Evolutionary conservation across 2,797 vertebrate species (phyloP).

Genomic region (Meriones psammophilus): DNA sequence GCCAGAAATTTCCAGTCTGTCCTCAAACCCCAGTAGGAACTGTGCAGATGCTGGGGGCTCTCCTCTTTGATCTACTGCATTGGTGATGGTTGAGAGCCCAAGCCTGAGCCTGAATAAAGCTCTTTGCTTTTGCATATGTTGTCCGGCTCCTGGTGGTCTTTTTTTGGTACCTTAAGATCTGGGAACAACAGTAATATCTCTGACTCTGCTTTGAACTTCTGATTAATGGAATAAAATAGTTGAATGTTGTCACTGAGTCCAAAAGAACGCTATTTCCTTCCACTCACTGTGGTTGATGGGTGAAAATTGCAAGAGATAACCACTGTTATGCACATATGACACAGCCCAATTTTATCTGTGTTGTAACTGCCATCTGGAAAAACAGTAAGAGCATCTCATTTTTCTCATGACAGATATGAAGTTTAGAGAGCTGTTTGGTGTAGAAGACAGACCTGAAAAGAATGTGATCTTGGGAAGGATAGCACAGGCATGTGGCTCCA

Average conservation of each 20-base stretch:
- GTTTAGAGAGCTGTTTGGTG: not conserved
- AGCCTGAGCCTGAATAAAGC: too few relatives aligned
- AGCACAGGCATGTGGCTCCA: not conserved
- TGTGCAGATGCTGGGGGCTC: too few relatives aligned
- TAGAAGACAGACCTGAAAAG: not conserved
- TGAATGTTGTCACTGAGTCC: not conserved
- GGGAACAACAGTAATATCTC: not conserved
- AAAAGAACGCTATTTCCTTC: not conserved
- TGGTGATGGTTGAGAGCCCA: too few relatives aligned
- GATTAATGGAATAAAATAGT: not conserved
- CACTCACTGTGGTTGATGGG: not conserved
- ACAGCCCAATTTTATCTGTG: not conserved
- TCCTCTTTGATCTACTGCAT: too few relatives aligned
- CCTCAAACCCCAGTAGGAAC: too few relatives aligned
- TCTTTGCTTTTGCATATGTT: too few relatives aligned
- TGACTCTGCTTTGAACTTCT: slow-evolving; percentile 7
- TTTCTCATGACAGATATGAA: not conserved
- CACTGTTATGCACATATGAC: not conserved
- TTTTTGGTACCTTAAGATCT: too few relatives aligned
- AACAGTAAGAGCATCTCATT: not conserved
- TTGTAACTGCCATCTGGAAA: not conserved
- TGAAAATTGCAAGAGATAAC: not conserved
- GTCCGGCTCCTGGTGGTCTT: too few relatives aligned
- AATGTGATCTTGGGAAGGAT: not conserved
- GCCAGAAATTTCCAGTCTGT: too few relatives aligned